Base-by-base conservation (phyloP, 2,888 invertebrate species). In the Philereme transversata region DNA sequence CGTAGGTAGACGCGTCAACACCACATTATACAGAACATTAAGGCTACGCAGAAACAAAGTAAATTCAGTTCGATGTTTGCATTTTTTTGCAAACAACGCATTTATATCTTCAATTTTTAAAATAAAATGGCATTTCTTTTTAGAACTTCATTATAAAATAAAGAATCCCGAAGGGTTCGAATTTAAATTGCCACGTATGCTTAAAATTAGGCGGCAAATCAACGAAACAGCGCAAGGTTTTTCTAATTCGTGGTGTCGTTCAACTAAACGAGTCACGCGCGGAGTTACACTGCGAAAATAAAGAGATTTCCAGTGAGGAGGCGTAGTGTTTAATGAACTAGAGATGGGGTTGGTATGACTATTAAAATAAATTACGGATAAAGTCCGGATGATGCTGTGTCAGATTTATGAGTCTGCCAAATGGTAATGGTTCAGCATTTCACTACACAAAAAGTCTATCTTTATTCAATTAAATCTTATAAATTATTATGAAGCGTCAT, bases 221-320 rank as follows among this genome's bases (percentile, higher is more conserved):
- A 60, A 54, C 60, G 46, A 45, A 45, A 59, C 34, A 49, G 35
- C 36, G 46, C 43, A 6, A 22, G 48, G 58, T 46, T 54, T 46
- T 55, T 52, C 46, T 59, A 59, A 59, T 60, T 59, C 44, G 49
- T 41, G 49, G 55, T 35, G 35, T 40, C 49, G 38, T 46, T 60
- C 41, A 54, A 55, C 40, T 51, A 55, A 55, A 46, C 47, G 43
- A 60, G 60, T 56, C 60, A 60, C 60, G 60, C 55, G 44, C 60
- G 36, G 44, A 43, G 38, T n/a, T 51, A 45, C n/a, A 34, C 44
- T 49, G 47, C 55, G 4, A 36, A 51, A 56, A 51, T 60, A 56
- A 51, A 56, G 43, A 51, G 51, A 56, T 60, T 54, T 48, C 45
- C 40, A 54, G 51, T 60, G 51, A 22, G 56, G n/a, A 22, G 49